Base-by-base conservation (phyloP, 1,140 invertebrate genomes). In the Phymorhynchus buccinoides region DNA sequence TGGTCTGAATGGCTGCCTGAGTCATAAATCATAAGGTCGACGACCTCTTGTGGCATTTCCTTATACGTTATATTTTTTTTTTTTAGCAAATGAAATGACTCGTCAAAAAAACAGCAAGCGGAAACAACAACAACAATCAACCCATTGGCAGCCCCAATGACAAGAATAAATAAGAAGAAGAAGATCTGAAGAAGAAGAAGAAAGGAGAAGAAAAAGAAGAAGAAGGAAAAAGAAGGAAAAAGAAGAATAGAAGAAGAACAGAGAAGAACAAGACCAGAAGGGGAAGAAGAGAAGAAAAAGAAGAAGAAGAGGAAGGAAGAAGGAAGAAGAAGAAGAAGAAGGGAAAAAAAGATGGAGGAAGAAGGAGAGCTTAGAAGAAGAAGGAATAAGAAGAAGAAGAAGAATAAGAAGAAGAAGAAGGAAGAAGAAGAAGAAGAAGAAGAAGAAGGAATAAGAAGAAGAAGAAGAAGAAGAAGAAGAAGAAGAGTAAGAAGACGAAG, bases 141-240 rank as follows among this genome's bases (percentile, higher is more conserved):
- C n/a, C n/a, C n/a, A n/a, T n/a, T n/a, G n/a, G n/a, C n/a, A n/a
- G n/a, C n/a, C n/a, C n/a, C n/a, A n/a, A n/a, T n/a, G n/a, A n/a
- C n/a, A n/a, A n/a, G n/a, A n/a, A n/a, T n/a, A n/a, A n/a, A n/a
- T n/a, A n/a, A n/a, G n/a, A n/a, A n/a, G n/a, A n/a, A n/a, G n/a
- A n/a, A n/a, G n/a, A n/a, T n/a, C n/a, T 27, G 7, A 7, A 68
- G 66, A 9, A 7, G 6, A 68, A 9, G 66, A 27, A 68, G 66
- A 32, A 68, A 9, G n/a, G 4, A 71, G 32, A 73, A 73, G 37
- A 73, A 32, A 32, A 7, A 35, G 37, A 35, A 14, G 30, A 32
- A 73, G 32, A 73, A 32, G n/a, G 71, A 73, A 32, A 73, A 32
- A 73, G 71, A 73, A 32, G 37, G n/a, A n/a, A n/a, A n/a, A 32